Base-by-base conservation (phyloP, 2,797 vertebrate species). In the Champsocephalus esox region DNA sequence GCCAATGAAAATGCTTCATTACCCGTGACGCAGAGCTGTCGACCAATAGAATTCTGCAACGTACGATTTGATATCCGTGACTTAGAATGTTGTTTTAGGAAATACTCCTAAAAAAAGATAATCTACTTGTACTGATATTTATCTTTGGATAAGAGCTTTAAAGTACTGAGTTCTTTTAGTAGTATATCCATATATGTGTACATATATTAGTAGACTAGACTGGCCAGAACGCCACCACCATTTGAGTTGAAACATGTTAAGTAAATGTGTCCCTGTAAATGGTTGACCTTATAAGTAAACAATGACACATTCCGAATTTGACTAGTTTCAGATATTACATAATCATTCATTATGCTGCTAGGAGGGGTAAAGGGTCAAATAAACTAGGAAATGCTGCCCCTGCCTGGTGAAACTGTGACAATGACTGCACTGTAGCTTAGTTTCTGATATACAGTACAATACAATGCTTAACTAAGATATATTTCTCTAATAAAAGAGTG, bases 1-100 rank as follows among this genome's bases (percentile, higher is more conserved):
- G 50, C 93, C 93, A 92, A 93, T 93, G 12, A 80, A 5, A 82
- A 67, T 3, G 9, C 66, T 9, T 28, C 0, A 6, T 66, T 69
- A 13, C 1, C 0, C 6, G 41, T 84, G 83, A 90, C 84, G 81
- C 1, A 13, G 3, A 0, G 1, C 19, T 17, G 0, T 3, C 13
- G 0, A n/a, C 90, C 87, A 91, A 92, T 90, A 14, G 44, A 14
- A 8, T 70, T 76, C 3, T 71, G 87, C 84, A 0, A 93, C 92
- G 92, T 90, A 0, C 2, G 4, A 7, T 0, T 0, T 28, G 6
- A 2, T 43, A 58, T 66, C 32, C 45, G 62, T 44, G 41, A 1
- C 82, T 87, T 70, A 10, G 38, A 56, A 68, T 51, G 38, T 24
- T 6, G 3, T 51, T 14, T 24, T 41, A 8, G 0, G 8, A 38